A percentile compares a stretch with the other conserved stretches of the same genome.
Conservation (phyloP, 2,888 invertebrate species). For the Nephrocerus scutellatus region DNA sequence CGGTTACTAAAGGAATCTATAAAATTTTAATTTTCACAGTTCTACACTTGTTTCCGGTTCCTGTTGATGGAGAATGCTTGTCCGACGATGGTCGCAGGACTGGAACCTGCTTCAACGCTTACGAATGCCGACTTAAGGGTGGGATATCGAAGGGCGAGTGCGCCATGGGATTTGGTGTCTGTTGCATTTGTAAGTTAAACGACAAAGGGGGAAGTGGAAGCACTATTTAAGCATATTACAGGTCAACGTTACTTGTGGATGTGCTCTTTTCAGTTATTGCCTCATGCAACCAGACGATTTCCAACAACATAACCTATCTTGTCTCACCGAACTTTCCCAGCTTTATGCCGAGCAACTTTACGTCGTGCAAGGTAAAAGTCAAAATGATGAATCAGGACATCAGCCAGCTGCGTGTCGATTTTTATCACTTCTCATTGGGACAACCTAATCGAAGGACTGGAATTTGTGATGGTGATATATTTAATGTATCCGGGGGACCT, state of each 20-base stretch:
- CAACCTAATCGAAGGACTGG: conserved; percentile 76
- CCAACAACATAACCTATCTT: conserved; percentile 76
- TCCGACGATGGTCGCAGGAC: conserved; percentile 62
- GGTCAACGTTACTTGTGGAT: not conserved
- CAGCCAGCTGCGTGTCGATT: conserved; percentile 76
- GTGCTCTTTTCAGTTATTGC: conserved; percentile 57
- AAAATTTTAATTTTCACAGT: no score
- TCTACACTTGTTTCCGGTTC: conserved; percentile 76
- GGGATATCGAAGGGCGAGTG: conserved; percentile 66
- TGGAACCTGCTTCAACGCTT: conserved; percentile 76
- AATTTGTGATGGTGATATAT: conserved; percentile 69
- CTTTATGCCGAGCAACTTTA: conserved; percentile 57
- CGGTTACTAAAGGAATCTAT: no score
- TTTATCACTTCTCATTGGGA: conserved; percentile 74
- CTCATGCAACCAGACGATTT: conserved; percentile 63
- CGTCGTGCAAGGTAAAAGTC: conserved; percentile 64
- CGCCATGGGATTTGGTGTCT: conserved; percentile 77
- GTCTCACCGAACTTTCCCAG: conserved; percentile 77
- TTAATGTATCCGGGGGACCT: conserved; percentile 54
- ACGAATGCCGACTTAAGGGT: conserved; percentile 71
- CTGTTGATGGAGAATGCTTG: conserved; percentile 72
- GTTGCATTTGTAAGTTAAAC: conserved; percentile 72
- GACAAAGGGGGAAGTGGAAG: not conserved
- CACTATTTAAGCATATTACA: not conserved
- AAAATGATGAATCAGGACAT: conserved; percentile 71